Conservation (phyloP, 2,888 invertebrate species). For the Arge pagana region DNA sequence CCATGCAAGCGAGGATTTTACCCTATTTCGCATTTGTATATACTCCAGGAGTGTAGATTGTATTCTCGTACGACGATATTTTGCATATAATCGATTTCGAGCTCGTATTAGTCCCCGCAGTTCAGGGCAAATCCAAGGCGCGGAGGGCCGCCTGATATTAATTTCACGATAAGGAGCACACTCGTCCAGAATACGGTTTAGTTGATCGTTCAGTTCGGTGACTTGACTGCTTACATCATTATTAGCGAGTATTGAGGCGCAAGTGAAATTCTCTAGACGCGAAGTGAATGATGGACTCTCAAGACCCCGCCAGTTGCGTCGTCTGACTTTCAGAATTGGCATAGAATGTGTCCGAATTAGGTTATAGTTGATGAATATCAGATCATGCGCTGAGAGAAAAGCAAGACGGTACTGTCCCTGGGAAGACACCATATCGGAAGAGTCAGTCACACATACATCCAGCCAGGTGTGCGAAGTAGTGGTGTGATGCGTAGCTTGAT, state of each 20-base stretch:
- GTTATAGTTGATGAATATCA: not conserved
- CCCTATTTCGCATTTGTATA: not conserved
- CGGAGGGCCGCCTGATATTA: conserved; percentile 30
- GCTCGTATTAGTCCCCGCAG: not conserved
- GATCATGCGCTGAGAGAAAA: conserved; percentile 11
- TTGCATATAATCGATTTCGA: not conserved
- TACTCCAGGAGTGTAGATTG: not conserved
- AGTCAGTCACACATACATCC: conserved; percentile 16
- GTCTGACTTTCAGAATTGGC: no score
- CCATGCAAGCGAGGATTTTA: not conserved
- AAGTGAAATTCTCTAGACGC: no score
- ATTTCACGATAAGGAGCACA: not conserved
- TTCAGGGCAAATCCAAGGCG: conserved; percentile 21
- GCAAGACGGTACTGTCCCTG: not conserved
- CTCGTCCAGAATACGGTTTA: no score
- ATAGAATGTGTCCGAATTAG: not conserved
- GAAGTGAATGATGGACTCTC: no score
- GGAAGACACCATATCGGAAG: not conserved
- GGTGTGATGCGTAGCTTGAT: conserved; percentile 19
- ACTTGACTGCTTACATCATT: no score
- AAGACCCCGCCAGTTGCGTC: no score
- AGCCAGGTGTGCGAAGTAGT: conserved; percentile 17
- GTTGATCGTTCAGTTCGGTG: no score
- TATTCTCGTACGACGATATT: not conserved
- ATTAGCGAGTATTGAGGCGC: no score